Base-by-base conservation (phyloP, 1,140 invertebrate genomes). In the Campoletis sonorensis region DNA sequence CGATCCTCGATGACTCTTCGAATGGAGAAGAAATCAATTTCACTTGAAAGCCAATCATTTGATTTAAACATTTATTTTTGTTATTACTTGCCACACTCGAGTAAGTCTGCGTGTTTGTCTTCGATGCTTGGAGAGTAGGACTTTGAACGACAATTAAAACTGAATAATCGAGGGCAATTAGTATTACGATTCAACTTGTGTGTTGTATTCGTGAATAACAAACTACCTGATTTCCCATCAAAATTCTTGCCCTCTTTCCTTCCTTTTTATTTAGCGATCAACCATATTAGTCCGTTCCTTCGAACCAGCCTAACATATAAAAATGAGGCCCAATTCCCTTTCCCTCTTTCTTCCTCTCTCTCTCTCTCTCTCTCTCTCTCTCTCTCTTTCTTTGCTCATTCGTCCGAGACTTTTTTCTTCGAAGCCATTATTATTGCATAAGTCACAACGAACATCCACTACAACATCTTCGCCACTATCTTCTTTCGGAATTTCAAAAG, bases 351-450 rank as follows among this genome's bases (percentile, higher is more conserved):
- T 33, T 27, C 4, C 61, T 7, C 75, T 23, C 54, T 23, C 5
- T 54, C 51, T 16, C 15, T 54, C 51, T 23, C 58, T 64, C 58
- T n/a, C 15, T 21, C 51, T 21, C 51, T 54, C 51, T 16, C 15
- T 54, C 51, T 23, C 58, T 64, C 58, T n/a, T n/a, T n/a, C n/a
- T n/a, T 4, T 27, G 21, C 61, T 7, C 75, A 16, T 58, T 10
- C 23, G 61, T 64, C 26, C 23, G 61, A 23, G 61, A 58, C 61
- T 27, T 23, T 23, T 23, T 84, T 85, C 82, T 78, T 79, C 83
- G 77, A 80, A 84, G 83, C 79, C 81, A 85, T 85, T 83, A 85
- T 81, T 83, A 81, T 85, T 85, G 84, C 82, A 84, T 84, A 83
- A 84, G 82, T 71, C 73, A 58, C n/a, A 13, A 64, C 23, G 61